phyloP scores from a whole-genome alignment of 23 tunicate species.

The Halocynthia aurantium region DNA sequence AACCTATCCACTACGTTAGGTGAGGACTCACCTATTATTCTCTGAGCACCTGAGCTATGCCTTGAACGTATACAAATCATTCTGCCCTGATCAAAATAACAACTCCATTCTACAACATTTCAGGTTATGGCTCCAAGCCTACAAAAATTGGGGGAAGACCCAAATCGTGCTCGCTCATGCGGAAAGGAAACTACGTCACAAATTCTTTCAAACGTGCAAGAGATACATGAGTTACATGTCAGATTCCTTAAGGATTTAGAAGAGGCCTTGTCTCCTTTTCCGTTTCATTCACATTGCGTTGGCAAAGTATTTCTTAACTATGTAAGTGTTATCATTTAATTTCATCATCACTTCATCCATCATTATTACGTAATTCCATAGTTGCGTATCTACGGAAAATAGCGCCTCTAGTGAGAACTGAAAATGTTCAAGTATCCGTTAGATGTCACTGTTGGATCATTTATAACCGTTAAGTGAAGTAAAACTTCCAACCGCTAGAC shows the following conservation, averaged over 20 bases:
- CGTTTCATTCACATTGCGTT: conserved; percentile 65
- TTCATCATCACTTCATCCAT: no score
- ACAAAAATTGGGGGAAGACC: conserved; percentile 34
- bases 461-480: no score
- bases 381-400: no score
- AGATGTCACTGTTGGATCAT: no score
- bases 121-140: conserved; percentile 65
- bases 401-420: no score
- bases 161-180: conserved; percentile 32
- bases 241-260: conserved; percentile 30
- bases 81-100: no score
- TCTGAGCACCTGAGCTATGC: background rate
- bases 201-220: conserved; percentile 64
- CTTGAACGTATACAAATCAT: background rate
- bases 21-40: background rate
- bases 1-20: no score
- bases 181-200: conserved; percentile 23
- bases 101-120: conserved; percentile 6
- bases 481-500: no score
- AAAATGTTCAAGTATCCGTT: no score
- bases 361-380: background rate
- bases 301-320: conserved; percentile 67
- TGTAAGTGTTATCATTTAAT: conserved; percentile 28
- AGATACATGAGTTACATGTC: conserved; percentile 49
- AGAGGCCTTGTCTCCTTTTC: conserved; percentile 50